Base-by-base conservation (phyloP, 1,140 invertebrate species). In the Polyergus mexicanus region DNA sequence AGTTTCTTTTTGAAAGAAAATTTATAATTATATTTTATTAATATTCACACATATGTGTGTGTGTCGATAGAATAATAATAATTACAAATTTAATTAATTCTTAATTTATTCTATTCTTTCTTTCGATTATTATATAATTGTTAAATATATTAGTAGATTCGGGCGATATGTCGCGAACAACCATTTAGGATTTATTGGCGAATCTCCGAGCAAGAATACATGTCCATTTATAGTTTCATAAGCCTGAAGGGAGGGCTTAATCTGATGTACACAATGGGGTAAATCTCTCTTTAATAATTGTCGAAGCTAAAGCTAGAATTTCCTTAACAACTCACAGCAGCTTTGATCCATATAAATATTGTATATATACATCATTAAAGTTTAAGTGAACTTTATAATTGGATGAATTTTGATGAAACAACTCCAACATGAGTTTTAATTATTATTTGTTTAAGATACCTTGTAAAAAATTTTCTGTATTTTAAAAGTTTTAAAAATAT, bases 101-200 rank as follows among this genome's bases (percentile, higher is more conserved):
- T 7, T 1, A 47, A 77, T 22, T 35, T 65, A n/a, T 8, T 44
- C 6, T 32, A 0, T n/a, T 28, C 13, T 51, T 35, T 51, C n/a
- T 35, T 38, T 35, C 22, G 8, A 66, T 51, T 56, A 1, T 51
- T 1, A 35, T 35, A 78, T 19, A 13, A 78, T 22, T 51, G 3
- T 51, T 35, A 35, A 66, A 76, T 54, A 28, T 60, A 32, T 13
- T 16, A 58, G n/a, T 76, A 91, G 89, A 32, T 92, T 3, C 47
- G 19, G 7, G 25, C 32, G 16, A 69, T 91, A 22, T 90, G 91
- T 66, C 56, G 75, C 76, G 62, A 78, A 25, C 77, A 85, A 60
- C 83, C 87, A 19, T 86, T 88, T 78, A 71, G 87, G 10, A 88
- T 92, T 86, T 92, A 91, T 78, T 92, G 87, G 81, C 91, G 86